Conservation (phyloP, 2,797 vertebrate genomes). For the Enteromius fasciolatus region DNA sequence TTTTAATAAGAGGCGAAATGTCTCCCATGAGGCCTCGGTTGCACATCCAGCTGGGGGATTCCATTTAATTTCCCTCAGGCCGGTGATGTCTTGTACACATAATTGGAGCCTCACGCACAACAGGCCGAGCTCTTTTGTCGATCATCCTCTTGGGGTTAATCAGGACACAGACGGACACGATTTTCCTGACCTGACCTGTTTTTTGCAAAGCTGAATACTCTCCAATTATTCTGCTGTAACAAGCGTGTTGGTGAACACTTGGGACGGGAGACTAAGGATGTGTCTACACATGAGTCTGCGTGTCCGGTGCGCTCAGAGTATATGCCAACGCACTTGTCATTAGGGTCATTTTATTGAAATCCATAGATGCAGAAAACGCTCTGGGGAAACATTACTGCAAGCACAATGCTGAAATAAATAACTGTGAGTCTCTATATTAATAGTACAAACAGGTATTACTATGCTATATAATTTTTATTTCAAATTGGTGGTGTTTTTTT, state of each 20-base stretch:
- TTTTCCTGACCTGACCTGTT: slow-evolving; percentile 92
- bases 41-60: slow-evolving; percentile 95
- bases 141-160: slow-evolving; percentile 96
- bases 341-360: slow-evolving; percentile 66
- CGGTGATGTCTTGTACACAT: slow-evolving; percentile 95
- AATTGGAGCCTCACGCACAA: slow-evolving; percentile 96
- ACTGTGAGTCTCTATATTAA: not conserved
- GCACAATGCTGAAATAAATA: not conserved
- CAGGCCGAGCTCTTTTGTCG: slow-evolving; percentile 92
- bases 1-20: slow-evolving; percentile 96
- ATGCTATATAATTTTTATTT: not conserved
- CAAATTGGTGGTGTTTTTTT: not conserved
- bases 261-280: slow-evolving; percentile 49
- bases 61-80: slow-evolving; percentile 98
- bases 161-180: slow-evolving; percentile 95
- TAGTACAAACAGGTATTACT: not conserved
- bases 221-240: slow-evolving; percentile 94
- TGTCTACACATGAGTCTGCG: slow-evolving; percentile 34
- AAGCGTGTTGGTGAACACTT: slow-evolving; percentile 76
- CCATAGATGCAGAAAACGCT: not conserved
- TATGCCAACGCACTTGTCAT: slow-evolving; percentile 56
- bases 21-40: slow-evolving; percentile 88
- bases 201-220: slow-evolving; percentile 85
- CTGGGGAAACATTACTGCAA: not conserved
- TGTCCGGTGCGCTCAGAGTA: slow-evolving; percentile 57